Percentiles rank a stretch among this genome's conserved stretches.
phyloP scores from a whole-genome alignment of 2,113 vertebrate genomes.

The Tautogolabrus adspersus region DNA sequence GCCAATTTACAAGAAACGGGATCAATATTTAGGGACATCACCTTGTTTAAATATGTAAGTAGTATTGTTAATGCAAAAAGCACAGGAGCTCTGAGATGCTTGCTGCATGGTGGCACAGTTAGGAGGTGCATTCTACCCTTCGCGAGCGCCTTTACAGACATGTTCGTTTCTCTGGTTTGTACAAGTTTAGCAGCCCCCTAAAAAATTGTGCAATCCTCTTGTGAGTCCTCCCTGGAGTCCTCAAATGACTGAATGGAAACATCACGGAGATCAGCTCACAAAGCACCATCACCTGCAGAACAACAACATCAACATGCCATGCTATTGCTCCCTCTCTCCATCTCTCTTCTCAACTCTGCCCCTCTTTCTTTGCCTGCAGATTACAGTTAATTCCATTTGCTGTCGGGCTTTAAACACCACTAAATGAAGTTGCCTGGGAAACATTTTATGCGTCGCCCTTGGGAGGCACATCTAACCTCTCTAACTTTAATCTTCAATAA shows the following conservation, averaged over 20 bases:
- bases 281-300: neutral
- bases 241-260: neutral
- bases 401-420: conserved; percentile 32
- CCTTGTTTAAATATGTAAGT: no score
- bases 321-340: neutral
- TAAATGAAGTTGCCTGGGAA: conserved; percentile 51
- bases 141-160: neutral
- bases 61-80: no score
- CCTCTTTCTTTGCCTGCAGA: conserved; percentile 11
- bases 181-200: neutral
- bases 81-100: no score
- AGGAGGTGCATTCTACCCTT: neutral
- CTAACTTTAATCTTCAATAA: conserved; percentile 56
- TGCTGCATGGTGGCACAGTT: neutral
- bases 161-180: no score
- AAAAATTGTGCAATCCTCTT: neutral
- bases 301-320: neutral
- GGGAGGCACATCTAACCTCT: conserved; percentile 18
- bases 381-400: conserved; percentile 24
- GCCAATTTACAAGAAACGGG: no score
- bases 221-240: neutral
- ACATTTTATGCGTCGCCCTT: conserved; percentile 22
- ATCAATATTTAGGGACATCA: no score
- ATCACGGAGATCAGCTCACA: neutral
- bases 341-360: neutral